These are phyloP conservation scores for Scaptomyza reducta DNA, from an alignment of 2,888 invertebrate genomes.

Conservation along the genomic window DNA sequence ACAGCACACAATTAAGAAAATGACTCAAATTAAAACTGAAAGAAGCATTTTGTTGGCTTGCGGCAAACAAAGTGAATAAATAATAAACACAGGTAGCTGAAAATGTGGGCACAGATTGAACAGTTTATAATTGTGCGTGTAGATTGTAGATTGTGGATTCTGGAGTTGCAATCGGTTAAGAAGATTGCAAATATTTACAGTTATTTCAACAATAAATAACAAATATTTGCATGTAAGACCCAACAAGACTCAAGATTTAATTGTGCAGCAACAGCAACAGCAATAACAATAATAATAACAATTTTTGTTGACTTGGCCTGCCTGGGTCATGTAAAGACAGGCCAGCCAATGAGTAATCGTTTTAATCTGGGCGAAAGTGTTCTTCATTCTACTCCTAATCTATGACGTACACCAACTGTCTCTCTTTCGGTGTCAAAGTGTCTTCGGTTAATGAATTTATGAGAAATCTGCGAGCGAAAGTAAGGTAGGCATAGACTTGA, in stretches of 20 bases:
- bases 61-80: constrained; percentile 60
- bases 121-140: constrained; percentile 78
- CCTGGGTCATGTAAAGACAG: constrained; percentile 61
- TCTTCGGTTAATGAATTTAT: constrained; percentile 72
- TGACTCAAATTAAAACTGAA: constrained; percentile 38
- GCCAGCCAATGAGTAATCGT: constrained; percentile 38
- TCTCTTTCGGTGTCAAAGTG: constrained; percentile 43
- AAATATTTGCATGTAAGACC: constrained; percentile 60
- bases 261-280: constrained; percentile 44
- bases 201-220: constrained; percentile 65
- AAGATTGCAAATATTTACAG: constrained; percentile 68
- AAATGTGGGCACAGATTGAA: constrained; percentile 61
- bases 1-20: constrained; percentile 40
- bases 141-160: not conserved
- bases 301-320: constrained; percentile 49
- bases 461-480: constrained; percentile 19
- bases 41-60: constrained; percentile 51
- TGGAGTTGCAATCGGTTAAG: constrained; percentile 24
- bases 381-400: constrained; percentile 44
- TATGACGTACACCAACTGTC: constrained; percentile 61
- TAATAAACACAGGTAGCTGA: constrained; percentile 77
- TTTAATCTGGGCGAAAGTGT: constrained; percentile 54
- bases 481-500: constrained; percentile 11
- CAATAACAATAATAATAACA: constrained; percentile 19
- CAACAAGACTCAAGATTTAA: constrained; percentile 42